These are phyloP conservation scores for Hipparchia sbordonii DNA, from an alignment of 2,888 invertebrate species.

Conservation along the genomic window DNA sequence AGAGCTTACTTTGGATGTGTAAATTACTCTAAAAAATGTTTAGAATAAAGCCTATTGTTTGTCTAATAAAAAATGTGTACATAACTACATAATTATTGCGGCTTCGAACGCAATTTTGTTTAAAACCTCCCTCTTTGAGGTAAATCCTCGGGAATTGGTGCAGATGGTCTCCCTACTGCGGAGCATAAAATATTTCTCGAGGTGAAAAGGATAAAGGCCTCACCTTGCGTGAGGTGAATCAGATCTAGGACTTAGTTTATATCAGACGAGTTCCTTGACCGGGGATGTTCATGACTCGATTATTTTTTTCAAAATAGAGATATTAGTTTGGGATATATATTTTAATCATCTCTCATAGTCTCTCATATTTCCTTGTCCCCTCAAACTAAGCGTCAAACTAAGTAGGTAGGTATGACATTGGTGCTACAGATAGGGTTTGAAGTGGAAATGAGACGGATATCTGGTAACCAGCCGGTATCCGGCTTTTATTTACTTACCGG, in stretches of 20 bases:
- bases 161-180: slow-evolving; percentile 4
- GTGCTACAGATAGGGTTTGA: too few relatives aligned
- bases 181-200: slow-evolving; percentile 10
- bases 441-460: too few relatives aligned
- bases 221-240: slow-evolving; percentile 16
- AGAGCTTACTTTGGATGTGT: too few relatives aligned
- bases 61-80: slow-evolving; percentile 10
- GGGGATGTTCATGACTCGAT: background rate
- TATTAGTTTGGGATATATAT: too few relatives aligned
- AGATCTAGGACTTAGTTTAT: slow-evolving; percentile 2
- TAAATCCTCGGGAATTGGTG: background rate
- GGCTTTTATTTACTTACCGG: too few relatives aligned
- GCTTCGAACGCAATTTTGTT: slow-evolving; percentile 3
- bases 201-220: slow-evolving; percentile 17
- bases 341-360: too few relatives aligned
- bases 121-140: background rate
- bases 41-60: slow-evolving; percentile 1
- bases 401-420: too few relatives aligned
- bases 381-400: too few relatives aligned
- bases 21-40: background rate
- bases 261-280: background rate
- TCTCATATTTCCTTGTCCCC: too few relatives aligned
- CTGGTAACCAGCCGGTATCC: too few relatives aligned
- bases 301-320: background rate
- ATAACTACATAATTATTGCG: background rate